phyloP scores from a whole-genome alignment of 2,797 vertebrate genomes.

The Leptatherina wallacei region DNA sequence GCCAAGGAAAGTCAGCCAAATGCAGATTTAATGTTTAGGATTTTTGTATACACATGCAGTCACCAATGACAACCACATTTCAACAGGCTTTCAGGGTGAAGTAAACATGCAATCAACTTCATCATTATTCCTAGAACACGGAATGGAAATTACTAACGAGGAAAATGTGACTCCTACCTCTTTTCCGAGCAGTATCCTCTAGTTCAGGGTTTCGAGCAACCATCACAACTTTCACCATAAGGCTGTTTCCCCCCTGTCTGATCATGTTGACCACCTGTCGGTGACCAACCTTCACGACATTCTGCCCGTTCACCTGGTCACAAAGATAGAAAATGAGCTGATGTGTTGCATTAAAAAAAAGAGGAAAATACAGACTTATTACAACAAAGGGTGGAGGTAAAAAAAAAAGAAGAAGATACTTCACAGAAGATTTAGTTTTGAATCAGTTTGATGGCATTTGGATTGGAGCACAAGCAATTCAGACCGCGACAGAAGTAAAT shows the following conservation, averaged over 20 bases:
- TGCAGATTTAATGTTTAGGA: conserved; percentile 70
- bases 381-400: not conserved
- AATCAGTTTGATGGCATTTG: conserved; percentile 6
- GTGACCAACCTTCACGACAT: conserved; percentile 95
- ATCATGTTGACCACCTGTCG: conserved; percentile 97
- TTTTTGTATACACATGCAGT: conserved; percentile 62
- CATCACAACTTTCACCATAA: conserved; percentile 97
- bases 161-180: conserved; percentile 76
- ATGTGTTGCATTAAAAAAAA: not conserved
- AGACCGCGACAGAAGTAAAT: conserved; percentile 35
- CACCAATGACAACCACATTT: conserved; percentile 54
- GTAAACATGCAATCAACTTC: conserved; percentile 58
- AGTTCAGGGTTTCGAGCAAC: conserved; percentile 93
- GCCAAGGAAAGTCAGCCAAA: conserved; percentile 74
- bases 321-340: conserved; percentile 3
- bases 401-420: too few relatives aligned
- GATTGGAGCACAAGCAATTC: conserved; percentile 16
- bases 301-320: conserved; percentile 90
- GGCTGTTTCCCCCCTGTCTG: conserved; percentile 92
- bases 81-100: conserved; percentile 38
- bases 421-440: not conserved
- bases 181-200: conserved; percentile 90
- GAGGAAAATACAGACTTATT: not conserved
- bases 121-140: conserved; percentile 36
- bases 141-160: conserved; percentile 2